Conservation (phyloP, 2,797 vertebrate species). For the Phataginus tetradactyla region DNA sequence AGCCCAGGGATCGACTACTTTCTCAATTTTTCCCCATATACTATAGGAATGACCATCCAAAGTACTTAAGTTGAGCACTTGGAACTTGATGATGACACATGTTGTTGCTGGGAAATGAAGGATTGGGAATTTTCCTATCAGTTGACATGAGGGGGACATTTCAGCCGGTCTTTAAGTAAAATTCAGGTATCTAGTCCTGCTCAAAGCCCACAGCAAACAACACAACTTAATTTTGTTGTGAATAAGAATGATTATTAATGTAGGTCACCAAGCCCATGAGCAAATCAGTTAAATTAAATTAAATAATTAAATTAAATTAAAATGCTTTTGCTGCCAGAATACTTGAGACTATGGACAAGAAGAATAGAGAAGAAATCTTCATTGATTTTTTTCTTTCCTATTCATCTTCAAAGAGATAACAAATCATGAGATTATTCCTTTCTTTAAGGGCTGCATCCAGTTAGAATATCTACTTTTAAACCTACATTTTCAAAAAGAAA, state of each 20-base stretch:
- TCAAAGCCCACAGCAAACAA: background rate
- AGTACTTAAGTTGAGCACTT: background rate
- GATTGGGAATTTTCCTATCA: background rate
- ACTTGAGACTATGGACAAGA: background rate
- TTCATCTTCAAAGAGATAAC: background rate
- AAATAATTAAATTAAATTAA: no score
- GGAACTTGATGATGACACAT: background rate
- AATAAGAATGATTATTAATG: background rate
- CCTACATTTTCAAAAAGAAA: background rate
- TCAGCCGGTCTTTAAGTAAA: background rate
- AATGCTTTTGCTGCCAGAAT: background rate
- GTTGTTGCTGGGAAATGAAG: background rate
- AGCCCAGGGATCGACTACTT: background rate
- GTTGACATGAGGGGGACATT: background rate
- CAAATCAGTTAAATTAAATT: background rate
- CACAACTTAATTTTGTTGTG: background rate
- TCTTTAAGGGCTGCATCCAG: background rate
- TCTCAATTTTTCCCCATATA: background rate
- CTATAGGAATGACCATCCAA: background rate
- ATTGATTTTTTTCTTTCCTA: background rate
- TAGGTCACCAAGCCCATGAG: background rate
- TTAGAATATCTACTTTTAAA: background rate
- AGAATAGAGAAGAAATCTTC: background rate
- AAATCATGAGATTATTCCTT: background rate
- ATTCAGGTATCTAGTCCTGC: background rate